Evolutionary conservation across 2,797 vertebrate species (phyloP), one percentile per base, ranked within the genome.

Genomic region (Urophycis tenuis): DNA sequence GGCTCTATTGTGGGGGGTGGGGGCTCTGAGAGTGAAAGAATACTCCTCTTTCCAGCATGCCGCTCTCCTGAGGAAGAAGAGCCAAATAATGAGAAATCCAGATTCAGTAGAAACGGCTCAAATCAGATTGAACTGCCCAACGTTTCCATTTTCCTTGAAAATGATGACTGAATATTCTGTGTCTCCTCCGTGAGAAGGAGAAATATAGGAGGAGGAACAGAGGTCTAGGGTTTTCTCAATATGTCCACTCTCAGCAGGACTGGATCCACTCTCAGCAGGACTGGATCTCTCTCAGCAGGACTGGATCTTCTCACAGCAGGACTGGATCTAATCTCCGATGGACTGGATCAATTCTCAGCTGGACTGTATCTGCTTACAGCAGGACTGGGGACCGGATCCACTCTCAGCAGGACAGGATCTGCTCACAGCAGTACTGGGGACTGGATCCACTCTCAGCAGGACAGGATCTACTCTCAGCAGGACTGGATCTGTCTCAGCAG

Each of bases 111-210:
- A 87, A 87, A 31, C 9, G 30, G 84, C 78, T 82, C 64, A 3
- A 71, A 79, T 88, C 83, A 86, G 89, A 86, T 90, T 84, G 81
- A 89, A 88, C 84, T 89, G 86, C 82, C 78, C 79, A 75, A 82
- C 78, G 35, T 69, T 82, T 89, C 88, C 86, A 83, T 85, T 85
- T 84, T 82, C 85, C 88, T 84, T 80, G 77, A 84, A 80, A 82
- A 80, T 76, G 82, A 87, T 73, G 82, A 87, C 82, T 86, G 83
- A 86, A 85, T 81, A 88, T 90, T 87, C 85, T 89, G 91, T 79
- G 85, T 84, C 76, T 82, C 32, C 72, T 81, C 83, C 74, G 78
- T 78, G 77, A 85, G 85, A 84, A 60, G 45, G 77, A 83, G 74
- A 80, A 79, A 80, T 79, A 10, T 39, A 82, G 82, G 78, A 74